Evolutionary conservation across 2,113 vertebrate species (phyloP).

Genomic region (Thinocorus orbignyianus): DNA sequence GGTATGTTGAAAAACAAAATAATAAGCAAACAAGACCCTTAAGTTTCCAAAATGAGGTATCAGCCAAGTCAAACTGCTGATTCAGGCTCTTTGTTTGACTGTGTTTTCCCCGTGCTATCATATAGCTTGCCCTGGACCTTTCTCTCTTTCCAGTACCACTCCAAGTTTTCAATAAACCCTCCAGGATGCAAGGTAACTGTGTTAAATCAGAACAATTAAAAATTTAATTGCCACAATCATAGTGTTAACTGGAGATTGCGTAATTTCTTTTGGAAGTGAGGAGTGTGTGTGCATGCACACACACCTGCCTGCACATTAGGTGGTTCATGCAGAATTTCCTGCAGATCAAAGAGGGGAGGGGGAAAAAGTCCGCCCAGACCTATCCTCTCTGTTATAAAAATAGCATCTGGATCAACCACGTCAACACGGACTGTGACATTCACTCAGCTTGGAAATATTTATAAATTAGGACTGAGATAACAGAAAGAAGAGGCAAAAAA

Average conservation of each 20-base stretch:
- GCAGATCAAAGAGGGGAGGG: neutral
- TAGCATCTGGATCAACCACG: neutral
- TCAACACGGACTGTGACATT: neutral
- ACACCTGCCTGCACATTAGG: neutral
- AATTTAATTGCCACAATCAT: neutral
- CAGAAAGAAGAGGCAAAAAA: neutral
- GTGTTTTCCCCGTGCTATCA: fast-evolving
- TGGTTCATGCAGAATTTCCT: neutral
- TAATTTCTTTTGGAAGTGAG: neutral
- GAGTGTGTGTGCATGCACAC: too few species aligned
- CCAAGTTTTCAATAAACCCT: neutral
- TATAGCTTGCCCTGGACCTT: fast-evolving
- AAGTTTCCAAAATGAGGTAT: neutral
- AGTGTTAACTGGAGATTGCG: neutral
- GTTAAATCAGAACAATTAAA: fast-evolving
- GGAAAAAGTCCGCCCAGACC: neutral
- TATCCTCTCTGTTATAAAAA: neutral
- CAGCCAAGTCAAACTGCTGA: neutral
- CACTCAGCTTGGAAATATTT: slow-evolving; percentile 14
- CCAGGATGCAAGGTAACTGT: fast-evolving
- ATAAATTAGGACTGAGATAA: slow-evolving; percentile 39
- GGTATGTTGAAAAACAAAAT: neutral
- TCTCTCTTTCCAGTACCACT: neutral
- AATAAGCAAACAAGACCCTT: neutral
- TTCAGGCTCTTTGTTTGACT: neutral